Base-by-base conservation (phyloP, 2,113 vertebrate genomes). In the Calyptommatus sinebrachiatus region DNA sequence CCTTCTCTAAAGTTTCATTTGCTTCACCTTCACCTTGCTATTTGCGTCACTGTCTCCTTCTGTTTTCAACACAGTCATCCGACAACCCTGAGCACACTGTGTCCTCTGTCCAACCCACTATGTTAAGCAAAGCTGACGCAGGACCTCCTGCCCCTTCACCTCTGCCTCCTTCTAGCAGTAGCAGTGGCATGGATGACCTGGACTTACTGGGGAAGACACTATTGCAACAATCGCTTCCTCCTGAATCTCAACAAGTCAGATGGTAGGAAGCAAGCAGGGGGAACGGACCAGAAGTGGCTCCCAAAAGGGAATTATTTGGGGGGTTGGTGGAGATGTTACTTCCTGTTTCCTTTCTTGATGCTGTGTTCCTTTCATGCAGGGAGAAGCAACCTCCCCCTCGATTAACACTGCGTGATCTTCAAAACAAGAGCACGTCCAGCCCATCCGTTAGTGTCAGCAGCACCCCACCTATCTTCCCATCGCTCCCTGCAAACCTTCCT, bases 181-280 rank as follows among this genome's bases (percentile, higher is more conserved):
- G 91, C 73, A 97, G 95, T 77, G 95, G 96, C 83, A 92, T 99
- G 91, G 97, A 98, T 35, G 97, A 97, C 88, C 93, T 99, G 81
- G 97, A 99, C 76, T 84, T 97, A 76, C 92, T 99, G 86, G 98
- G 98, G 71, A 99, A 98, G 93, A 97, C 96, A 0, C 92, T 99
- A 77, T 87, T 99, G 76, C 97, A 98, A 84, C 97, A 99, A 91
- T 97, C 98, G 0, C 91, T 99, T 84, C 98, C 98, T 82, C 97
- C 98, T 18, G 96, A 96, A 76, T 95, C 93, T 82, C 96, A 97
- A 61, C 98, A 99, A 93, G 94, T 99, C 87, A 97, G 97, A 94
- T 99, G 98, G 98, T 99, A 88, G 94, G 93, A 71, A 46, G 29
- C 68, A 9, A 35, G n/a, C n/a, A n/a, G n/a, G 9, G 20, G 24